Percentiles rank a stretch among this genome's conserved stretches.
These are phyloP conservation scores for Podarcis cretensis DNA, from an alignment of 2,113 vertebrate genomes.

Conservation along the genomic window DNA sequence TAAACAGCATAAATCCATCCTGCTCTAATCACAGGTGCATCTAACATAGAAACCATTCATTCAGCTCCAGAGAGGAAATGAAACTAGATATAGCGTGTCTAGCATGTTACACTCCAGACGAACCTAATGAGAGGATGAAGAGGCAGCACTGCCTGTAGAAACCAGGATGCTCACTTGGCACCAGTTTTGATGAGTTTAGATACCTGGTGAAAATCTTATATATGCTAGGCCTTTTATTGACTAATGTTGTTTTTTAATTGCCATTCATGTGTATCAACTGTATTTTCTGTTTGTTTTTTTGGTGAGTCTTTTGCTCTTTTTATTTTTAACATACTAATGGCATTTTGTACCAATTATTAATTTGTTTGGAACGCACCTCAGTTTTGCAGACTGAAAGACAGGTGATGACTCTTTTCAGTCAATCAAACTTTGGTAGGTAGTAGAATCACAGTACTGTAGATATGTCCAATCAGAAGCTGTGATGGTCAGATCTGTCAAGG, in stretches of 20 bases:
- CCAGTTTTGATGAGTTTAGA: not conserved
- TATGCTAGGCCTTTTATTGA: not conserved
- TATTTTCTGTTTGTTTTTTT: not conserved
- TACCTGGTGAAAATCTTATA: not conserved
- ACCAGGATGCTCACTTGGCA: not conserved
- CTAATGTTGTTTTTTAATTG: not conserved
- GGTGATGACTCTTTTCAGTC: too few species aligned
- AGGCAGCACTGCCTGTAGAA: not conserved
- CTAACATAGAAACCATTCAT: not conserved
- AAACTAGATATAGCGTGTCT: not conserved
- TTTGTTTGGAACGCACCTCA: too few species aligned
- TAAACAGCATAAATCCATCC: not conserved
- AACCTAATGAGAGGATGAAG: not conserved
- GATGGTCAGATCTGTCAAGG: too few species aligned
- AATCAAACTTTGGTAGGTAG: too few species aligned
- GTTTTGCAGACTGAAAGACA: too few species aligned
- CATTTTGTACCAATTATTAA: too few species aligned
- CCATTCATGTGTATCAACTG: not conserved
- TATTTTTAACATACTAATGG: not conserved
- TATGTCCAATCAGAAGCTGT: too few species aligned
- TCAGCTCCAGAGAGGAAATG: not conserved
- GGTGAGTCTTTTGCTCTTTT: not conserved
- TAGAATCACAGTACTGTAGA: too few species aligned
- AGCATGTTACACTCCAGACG: not conserved
- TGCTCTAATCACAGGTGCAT: not conserved